Conservation (phyloP, 2,888 invertebrate species). For the Limnephilus auricula region DNA sequence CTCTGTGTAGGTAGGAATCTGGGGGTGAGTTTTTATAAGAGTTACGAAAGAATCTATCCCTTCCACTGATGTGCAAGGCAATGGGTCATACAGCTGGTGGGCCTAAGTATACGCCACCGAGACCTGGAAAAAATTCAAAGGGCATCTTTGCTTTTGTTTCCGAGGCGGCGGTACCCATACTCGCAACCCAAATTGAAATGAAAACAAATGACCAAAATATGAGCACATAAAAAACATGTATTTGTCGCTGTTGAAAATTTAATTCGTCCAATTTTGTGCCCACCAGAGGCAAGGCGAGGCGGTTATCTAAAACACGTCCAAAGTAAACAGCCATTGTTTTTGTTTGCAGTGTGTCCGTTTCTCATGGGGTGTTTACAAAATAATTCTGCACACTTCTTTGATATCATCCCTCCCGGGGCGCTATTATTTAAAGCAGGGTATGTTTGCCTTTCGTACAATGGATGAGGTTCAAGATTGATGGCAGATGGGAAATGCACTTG, state of each 20-base stretch:
- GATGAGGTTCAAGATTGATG: conserved; percentile 35
- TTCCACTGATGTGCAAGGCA: no score
- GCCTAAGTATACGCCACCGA: no score
- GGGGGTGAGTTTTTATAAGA: no score
- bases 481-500: neutral
- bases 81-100: no score
- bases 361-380: conserved; percentile 35
- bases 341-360: conserved; percentile 43
- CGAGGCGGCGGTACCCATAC: no score
- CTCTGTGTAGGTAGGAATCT: no score
- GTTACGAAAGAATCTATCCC: no score
- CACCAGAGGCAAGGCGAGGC: neutral
- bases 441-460: conserved; percentile 23
- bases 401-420: neutral
- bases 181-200: no score
- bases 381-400: conserved; percentile 41
- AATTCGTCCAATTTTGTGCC: neutral
- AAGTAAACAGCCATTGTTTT: conserved; percentile 38
- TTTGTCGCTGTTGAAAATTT: neutral
- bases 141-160: no score
- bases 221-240: no score
- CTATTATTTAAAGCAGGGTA: conserved; percentile 23
- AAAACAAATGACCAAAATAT: no score
- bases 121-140: no score
- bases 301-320: conserved; percentile 13